phyloP scores from a whole-genome alignment of 2,888 invertebrate species.

The Mechanitis messenoides region DNA sequence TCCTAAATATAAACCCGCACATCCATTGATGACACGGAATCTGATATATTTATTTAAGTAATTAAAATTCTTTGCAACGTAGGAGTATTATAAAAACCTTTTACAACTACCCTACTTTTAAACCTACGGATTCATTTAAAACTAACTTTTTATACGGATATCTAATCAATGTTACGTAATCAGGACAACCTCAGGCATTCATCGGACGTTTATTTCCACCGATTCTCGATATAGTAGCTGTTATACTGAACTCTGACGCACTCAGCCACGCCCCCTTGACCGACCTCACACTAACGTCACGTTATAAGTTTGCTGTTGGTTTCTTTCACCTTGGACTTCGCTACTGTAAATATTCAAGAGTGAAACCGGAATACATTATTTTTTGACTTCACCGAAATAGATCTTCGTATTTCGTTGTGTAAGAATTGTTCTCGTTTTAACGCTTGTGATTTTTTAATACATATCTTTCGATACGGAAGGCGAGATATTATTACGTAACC shows the following conservation, averaged over 20 bases:
- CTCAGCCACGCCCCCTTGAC: slow-evolving; percentile 37
- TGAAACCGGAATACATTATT: background rate
- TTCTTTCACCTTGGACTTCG: slow-evolving; percentile 36
- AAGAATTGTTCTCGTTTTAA: background rate
- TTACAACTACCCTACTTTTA: too few species aligned
- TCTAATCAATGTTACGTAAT: background rate
- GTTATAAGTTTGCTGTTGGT: slow-evolving; percentile 19
- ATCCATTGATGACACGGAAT: too few species aligned
- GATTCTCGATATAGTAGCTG: slow-evolving; percentile 4
- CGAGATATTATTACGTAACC: too few species aligned
- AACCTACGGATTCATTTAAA: too few species aligned
- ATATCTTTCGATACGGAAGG: background rate
- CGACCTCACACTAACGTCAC: slow-evolving; percentile 35
- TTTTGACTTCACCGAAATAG: background rate
- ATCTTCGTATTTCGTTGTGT: background rate
- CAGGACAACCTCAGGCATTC: background rate
- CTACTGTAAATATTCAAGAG: slow-evolving; percentile 10
- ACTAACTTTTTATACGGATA: background rate
- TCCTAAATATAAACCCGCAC: too few species aligned
- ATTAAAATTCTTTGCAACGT: too few species aligned
- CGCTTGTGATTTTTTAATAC: background rate
- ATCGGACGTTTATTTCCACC: slow-evolving; percentile 1
- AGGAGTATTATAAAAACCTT: too few species aligned
- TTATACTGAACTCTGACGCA: slow-evolving; percentile 5
- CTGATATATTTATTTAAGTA: too few species aligned